Conservation (phyloP, 2,113 vertebrate species). For the Cichladusa arquata region DNA sequence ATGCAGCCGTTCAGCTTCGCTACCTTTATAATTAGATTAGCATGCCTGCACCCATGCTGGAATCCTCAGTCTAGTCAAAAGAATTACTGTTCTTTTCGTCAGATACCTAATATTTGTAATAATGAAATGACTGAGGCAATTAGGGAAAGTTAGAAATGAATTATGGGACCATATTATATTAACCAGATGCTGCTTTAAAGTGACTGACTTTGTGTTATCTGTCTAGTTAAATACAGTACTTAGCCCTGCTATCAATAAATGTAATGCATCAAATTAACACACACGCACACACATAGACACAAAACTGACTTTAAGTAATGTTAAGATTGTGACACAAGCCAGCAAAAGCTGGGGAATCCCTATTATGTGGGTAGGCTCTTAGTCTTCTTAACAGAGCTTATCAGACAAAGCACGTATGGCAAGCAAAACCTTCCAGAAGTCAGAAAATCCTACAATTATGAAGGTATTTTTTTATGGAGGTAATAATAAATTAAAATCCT, state of each 20-base stretch:
- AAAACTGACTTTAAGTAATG: slow-evolving; percentile 37
- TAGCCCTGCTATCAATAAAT: slow-evolving; percentile 69
- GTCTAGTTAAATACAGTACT: slow-evolving; percentile 80
- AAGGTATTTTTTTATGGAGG: background rate
- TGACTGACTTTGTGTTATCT: slow-evolving; percentile 74
- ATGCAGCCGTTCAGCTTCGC: slow-evolving; percentile 90
- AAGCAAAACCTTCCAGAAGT: background rate
- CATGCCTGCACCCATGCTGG: slow-evolving; percentile 87
- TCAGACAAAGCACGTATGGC: background rate
- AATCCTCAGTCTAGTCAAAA: slow-evolving; percentile 88
- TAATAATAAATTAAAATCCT: background rate
- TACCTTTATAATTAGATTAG: slow-evolving; percentile 99
- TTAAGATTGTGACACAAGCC: slow-evolving; percentile 49
- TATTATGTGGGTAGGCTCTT: background rate
- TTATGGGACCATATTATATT: slow-evolving; percentile 89
- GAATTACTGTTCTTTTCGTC: slow-evolving; percentile 88
- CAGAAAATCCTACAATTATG: background rate
- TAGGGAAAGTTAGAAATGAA: slow-evolving; percentile 95
- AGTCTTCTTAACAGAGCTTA: background rate
- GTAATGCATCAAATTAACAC: slow-evolving; percentile 61
- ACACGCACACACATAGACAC: background rate
- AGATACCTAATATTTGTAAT: slow-evolving; percentile 97
- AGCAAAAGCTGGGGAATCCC: background rate
- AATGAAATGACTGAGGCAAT: slow-evolving; percentile 93
- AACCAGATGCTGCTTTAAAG: slow-evolving; percentile 84